phyloP scores from a whole-genome alignment of 2,113 vertebrate genomes.

The Cottus gobio region DNA sequence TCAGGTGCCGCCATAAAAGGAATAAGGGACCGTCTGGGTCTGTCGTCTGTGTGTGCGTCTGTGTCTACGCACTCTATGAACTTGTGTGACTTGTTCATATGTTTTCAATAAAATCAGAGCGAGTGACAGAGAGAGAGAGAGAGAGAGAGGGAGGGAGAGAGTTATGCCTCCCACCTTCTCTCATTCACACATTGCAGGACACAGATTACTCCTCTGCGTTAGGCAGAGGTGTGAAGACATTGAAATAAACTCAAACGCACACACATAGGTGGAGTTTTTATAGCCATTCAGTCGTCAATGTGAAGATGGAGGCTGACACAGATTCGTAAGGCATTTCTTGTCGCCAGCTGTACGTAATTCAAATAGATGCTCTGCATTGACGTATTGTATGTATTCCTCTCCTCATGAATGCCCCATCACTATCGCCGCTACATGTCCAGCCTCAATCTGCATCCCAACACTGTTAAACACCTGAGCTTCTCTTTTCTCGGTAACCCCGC shows the following conservation, averaged over 20 bases:
- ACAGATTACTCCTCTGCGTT: conserved; percentile 33
- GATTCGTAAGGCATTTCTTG: conserved; percentile 10
- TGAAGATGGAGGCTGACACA: conserved; percentile 29
- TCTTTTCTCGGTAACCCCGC: background rate
- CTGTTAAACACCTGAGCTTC: background rate
- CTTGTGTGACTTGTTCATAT: background rate
- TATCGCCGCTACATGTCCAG: background rate
- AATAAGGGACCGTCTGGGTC: conserved; percentile 49
- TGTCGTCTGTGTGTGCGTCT: background rate
- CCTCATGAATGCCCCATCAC: background rate
- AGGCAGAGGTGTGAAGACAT: conserved; percentile 50
- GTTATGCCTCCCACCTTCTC: background rate
- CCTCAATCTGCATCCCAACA: background rate
- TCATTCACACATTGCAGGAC: conserved; percentile 38
- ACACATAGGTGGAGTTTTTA: conserved; percentile 51
- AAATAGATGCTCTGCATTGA: conserved; percentile 38
- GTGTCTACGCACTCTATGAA: background rate
- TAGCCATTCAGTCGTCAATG: conserved; percentile 18
- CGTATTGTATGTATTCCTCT: too few relatives aligned
- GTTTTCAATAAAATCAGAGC: conserved; percentile 18
- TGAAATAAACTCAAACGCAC: conserved; percentile 48
- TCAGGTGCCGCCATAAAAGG: conserved; percentile 66
- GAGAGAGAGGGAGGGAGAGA: background rate
- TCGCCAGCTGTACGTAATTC: background rate
- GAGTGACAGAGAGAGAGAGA: too few relatives aligned